Percentiles rank a stretch among this genome's conserved stretches.
Conservation (phyloP, 2,113 vertebrate genomes). For the Rhabdomys dilectus region DNA sequence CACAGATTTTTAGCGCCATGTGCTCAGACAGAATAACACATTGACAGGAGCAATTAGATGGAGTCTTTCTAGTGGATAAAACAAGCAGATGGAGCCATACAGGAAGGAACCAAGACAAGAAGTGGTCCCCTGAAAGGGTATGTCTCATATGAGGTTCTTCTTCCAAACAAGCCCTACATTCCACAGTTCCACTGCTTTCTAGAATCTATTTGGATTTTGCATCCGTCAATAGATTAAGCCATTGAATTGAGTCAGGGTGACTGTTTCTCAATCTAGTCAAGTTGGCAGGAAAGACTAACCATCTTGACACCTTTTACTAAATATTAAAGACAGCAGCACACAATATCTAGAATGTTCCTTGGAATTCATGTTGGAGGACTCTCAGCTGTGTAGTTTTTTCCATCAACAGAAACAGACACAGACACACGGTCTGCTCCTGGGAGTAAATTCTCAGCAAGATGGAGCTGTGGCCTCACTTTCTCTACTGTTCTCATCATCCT, state of each 20-base stretch:
- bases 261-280: background rate
- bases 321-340: background rate
- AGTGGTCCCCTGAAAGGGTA: background rate
- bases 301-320: background rate
- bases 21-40: background rate
- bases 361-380: background rate
- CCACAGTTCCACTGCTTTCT: background rate
- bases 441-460: background rate
- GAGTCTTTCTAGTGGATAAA: background rate
- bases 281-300: background rate
- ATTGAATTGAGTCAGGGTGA: background rate
- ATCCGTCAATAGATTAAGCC: background rate
- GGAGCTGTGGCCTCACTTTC: background rate
- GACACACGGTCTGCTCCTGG: fast-evolving
- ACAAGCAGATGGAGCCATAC: background rate
- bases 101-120: too few species aligned
- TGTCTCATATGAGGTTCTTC: background rate
- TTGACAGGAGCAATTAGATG: background rate
- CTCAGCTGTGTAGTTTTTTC: background rate
- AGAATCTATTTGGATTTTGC: background rate
- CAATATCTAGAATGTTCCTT: fast-evolving
- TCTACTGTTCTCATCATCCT: fast-evolving
- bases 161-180: background rate
- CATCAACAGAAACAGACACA: background rate
- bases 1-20: background rate